These are phyloP conservation scores for Ametastegia equiseti DNA, from an alignment of 2,888 invertebrate species.

Conservation along the genomic window DNA sequence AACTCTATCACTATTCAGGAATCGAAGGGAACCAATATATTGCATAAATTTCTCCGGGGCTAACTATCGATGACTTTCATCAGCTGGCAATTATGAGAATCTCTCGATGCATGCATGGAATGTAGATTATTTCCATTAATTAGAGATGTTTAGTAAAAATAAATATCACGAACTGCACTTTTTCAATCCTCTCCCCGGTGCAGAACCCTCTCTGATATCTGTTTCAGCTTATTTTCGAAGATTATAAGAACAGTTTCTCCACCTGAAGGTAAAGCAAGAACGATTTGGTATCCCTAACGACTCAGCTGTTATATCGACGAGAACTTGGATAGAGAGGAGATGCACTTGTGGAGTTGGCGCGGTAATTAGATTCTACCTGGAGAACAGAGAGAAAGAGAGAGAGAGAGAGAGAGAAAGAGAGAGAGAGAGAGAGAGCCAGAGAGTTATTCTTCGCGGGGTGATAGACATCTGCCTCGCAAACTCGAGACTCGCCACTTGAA, in stretches of 20 bases:
- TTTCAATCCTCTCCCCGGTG: too few species aligned
- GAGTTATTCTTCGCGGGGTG: constrained; percentile 62
- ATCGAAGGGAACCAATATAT: too few species aligned
- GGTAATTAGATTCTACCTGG: constrained; percentile 40
- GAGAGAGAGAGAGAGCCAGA: constrained; percentile 42
- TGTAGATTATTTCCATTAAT: too few species aligned
- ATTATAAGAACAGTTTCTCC: not conserved
- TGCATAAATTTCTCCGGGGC: too few species aligned
- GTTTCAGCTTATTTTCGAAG: too few species aligned
- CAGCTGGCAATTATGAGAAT: too few species aligned
- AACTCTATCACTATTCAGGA: too few species aligned
- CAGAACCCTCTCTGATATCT: too few species aligned
- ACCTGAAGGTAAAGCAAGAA: not conserved
- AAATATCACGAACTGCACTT: too few species aligned
- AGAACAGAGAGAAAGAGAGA: not conserved
- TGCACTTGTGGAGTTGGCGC: constrained; percentile 33
- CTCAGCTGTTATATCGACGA: not conserved
- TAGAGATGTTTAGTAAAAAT: too few species aligned
- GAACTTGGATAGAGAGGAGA: constrained; percentile 2
- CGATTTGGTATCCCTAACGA: not conserved
- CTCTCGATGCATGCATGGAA: too few species aligned
- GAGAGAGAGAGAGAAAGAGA: constrained; percentile 50
- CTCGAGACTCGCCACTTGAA: constrained; percentile 60
- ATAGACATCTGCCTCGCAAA: constrained; percentile 59
- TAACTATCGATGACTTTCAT: too few species aligned